These are phyloP conservation scores for Kryptolebias ocellatus DNA, from an alignment of 2,797 vertebrate species.

Conservation along the genomic window DNA sequence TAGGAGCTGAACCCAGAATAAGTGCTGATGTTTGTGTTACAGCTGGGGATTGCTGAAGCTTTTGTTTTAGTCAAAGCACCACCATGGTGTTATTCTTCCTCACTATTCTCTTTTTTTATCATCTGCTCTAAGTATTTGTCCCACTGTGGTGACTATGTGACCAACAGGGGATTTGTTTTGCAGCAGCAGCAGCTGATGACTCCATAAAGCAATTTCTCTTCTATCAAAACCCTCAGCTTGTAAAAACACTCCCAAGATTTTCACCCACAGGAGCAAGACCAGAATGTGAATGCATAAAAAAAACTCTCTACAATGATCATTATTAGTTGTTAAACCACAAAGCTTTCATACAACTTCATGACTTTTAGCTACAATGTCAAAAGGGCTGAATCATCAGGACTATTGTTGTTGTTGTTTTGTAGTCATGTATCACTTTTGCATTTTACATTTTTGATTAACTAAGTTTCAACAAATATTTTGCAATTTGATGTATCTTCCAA, in stretches of 20 bases:
- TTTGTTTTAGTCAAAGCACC: slow-evolving; percentile 40
- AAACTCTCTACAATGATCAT: slow-evolving; percentile 58
- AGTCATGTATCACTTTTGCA: too few species aligned
- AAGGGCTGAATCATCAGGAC: too few species aligned
- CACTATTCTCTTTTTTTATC: not conserved
- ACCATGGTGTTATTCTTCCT: slow-evolving; percentile 4
- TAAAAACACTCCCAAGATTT: slow-evolving; percentile 63
- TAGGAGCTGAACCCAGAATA: slow-evolving; percentile 54
- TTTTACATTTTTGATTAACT: too few species aligned
- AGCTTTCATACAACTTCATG: slow-evolving; percentile 24
- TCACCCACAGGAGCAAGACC: slow-evolving; percentile 63
- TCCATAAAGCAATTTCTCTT: slow-evolving; percentile 50
- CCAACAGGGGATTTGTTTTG: slow-evolving; percentile 22
- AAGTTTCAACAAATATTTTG: too few species aligned
- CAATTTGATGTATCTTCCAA: too few species aligned
- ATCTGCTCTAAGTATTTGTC: slow-evolving; percentile 18
- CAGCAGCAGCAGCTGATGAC: slow-evolving; percentile 49
- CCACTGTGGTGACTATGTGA: slow-evolving; percentile 12
- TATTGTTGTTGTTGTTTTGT: too few species aligned
- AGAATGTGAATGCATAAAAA: slow-evolving; percentile 73
- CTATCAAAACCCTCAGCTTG: slow-evolving; percentile 40
- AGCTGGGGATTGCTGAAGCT: slow-evolving; percentile 45
- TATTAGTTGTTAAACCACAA: slow-evolving; percentile 41
- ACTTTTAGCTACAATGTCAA: too few species aligned
- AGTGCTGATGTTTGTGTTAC: slow-evolving; percentile 69